Evolutionary conservation across 2,113 vertebrate genomes (phyloP).

Genomic region (Gambusia affinis): DNA sequence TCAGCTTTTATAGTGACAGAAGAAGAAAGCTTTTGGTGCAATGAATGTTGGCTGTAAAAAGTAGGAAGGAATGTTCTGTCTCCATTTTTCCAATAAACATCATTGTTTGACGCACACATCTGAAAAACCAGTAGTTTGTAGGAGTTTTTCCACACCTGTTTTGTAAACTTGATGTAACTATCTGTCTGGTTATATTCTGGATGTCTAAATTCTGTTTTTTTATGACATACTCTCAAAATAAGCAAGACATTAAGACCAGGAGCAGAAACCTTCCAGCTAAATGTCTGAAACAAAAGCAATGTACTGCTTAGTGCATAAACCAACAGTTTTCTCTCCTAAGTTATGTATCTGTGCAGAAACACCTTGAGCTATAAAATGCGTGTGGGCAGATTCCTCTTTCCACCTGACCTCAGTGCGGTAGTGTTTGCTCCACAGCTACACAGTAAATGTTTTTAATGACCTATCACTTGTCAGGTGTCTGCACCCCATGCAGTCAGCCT

Average conservation of each 20-base stretch:
- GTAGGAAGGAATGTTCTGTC: too few relatives aligned
- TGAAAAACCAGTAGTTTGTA: neutral
- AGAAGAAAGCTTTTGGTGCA: too few relatives aligned
- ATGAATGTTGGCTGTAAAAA: too few relatives aligned
- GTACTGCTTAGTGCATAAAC: neutral
- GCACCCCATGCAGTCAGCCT: neutral
- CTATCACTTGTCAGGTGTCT: neutral
- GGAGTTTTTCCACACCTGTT: too few relatives aligned
- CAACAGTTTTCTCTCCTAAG: neutral
- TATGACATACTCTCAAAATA: neutral
- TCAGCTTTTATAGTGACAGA: neutral
- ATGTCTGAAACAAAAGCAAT: neutral
- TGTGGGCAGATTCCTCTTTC: neutral
- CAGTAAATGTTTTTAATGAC: slow-evolving; percentile 6
- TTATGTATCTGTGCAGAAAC: neutral
- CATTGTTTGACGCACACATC: neutral
- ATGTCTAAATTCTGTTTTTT: neutral
- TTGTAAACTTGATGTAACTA: too few relatives aligned
- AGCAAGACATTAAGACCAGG: neutral
- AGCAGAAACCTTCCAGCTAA: neutral
- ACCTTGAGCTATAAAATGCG: neutral
- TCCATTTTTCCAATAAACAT: neutral
- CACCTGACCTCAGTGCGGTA: neutral
- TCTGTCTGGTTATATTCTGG: too few relatives aligned
- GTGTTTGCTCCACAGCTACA: neutral